These are phyloP conservation scores for Acholoe squamosa DNA, from an alignment of 2,888 invertebrate genomes.

Conservation along the genomic window DNA sequence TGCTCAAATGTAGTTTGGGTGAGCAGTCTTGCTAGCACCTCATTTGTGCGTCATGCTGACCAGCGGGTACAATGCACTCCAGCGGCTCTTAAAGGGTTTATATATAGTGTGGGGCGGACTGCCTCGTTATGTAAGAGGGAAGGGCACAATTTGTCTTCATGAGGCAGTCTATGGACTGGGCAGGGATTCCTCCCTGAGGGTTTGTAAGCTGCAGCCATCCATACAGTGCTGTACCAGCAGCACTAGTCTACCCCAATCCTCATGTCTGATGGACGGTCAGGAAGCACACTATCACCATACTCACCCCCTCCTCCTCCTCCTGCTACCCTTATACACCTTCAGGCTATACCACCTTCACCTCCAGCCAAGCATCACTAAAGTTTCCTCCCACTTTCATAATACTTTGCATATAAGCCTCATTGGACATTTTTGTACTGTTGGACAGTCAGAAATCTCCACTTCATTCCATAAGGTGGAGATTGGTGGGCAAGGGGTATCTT, in stretches of 20 bases:
- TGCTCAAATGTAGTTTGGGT: too few relatives aligned
- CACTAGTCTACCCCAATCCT: not conserved
- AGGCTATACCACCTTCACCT: not conserved
- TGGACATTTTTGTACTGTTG: not conserved
- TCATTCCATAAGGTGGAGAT: too few relatives aligned
- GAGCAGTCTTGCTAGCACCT: too few relatives aligned
- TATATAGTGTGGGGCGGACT: not conserved
- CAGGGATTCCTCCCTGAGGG: not conserved
- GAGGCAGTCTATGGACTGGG: conserved; percentile 18
- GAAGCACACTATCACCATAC: not conserved
- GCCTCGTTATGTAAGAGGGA: not conserved
- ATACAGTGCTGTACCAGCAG: not conserved
- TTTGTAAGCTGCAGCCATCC: not conserved
- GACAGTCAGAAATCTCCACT: too few relatives aligned
- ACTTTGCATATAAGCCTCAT: not conserved
- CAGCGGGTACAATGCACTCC: too few relatives aligned
- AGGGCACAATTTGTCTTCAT: not conserved
- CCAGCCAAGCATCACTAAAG: not conserved
- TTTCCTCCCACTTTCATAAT: not conserved
- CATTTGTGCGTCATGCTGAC: too few relatives aligned
- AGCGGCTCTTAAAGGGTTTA: too few relatives aligned
- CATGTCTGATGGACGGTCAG: not conserved
- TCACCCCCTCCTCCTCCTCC: not conserved
- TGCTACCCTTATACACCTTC: not conserved
- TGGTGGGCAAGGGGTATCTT: too few relatives aligned